These are phyloP conservation scores for Hippopotamus amphibius DNA, from an alignment of 2,113 vertebrate species.

Conservation along the genomic window DNA sequence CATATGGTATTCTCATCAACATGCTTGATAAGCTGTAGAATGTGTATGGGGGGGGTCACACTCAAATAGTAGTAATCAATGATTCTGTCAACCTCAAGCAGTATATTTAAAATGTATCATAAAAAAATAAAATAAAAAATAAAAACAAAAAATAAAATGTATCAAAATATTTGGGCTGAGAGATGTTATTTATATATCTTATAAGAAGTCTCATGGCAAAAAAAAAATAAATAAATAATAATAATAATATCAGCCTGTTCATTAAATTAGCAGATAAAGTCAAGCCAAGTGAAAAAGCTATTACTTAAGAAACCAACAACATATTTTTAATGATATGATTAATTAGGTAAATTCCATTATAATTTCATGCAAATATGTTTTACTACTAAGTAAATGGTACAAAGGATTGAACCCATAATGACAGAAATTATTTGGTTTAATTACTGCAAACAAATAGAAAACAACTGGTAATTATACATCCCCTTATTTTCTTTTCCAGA, in stretches of 20 bases:
- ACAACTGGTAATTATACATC: not conserved
- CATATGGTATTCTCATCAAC: conserved; percentile 47
- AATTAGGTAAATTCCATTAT: not conserved
- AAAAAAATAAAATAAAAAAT: no score
- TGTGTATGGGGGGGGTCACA: not conserved
- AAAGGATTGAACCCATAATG: not conserved
- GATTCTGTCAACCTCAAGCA: conserved; percentile 43
- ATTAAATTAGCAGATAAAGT: conserved; percentile 14
- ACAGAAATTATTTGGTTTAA: not conserved
- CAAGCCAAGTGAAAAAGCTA: not conserved
- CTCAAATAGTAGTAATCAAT: conserved; percentile 42
- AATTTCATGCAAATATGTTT: not conserved
- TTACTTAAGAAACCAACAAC: not conserved
- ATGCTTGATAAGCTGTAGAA: conserved; percentile 59
- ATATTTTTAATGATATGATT: not conserved
- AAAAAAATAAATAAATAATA: not conserved
- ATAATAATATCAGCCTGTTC: not conserved
- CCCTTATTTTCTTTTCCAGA: not conserved
- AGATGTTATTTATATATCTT: conserved; percentile 20
- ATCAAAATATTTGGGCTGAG: conserved; percentile 4
- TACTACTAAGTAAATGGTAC: not conserved
- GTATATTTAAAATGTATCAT: conserved; percentile 60
- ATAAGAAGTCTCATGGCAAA: conserved; percentile 29
- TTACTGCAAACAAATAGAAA: not conserved
- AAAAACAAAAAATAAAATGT: not conserved